Conservation (phyloP, 2,888 invertebrate species). For the Protonemura montana region DNA sequence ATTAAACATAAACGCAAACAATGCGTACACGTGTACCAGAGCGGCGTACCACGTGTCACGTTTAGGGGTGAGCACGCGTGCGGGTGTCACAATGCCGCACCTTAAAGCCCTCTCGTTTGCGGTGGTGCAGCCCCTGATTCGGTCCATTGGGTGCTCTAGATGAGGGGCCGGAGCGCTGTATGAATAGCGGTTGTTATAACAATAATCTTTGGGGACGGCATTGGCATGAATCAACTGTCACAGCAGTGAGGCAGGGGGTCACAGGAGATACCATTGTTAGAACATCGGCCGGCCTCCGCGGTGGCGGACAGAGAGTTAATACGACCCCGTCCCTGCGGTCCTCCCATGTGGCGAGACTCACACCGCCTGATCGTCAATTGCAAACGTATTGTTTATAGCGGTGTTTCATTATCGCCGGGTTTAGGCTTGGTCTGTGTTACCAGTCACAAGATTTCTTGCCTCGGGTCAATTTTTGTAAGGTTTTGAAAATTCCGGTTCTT, state of each 20-base stretch:
- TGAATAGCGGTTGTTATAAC: slow-evolving; percentile 27
- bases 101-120: neutral
- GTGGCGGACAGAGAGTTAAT: neutral
- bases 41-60: neutral
- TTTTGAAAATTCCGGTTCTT: neutral
- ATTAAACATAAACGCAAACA: neutral
- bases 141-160: slow-evolving; percentile 20
- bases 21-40: neutral
- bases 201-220: slow-evolving; percentile 16
- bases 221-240: slow-evolving; percentile 21
- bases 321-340: neutral
- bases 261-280: slow-evolving; percentile 16
- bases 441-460: neutral
- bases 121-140: neutral
- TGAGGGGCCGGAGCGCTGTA: neutral
- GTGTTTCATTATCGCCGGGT: neutral
- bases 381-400: neutral
- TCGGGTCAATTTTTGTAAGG: neutral
- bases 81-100: slow-evolving; percentile 13
- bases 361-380: neutral
- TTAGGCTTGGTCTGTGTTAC: neutral
- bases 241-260: slow-evolving; percentile 23
- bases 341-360: slow-evolving; percentile 21
- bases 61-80: neutral
- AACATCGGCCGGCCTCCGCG: neutral